Base-by-base conservation (phyloP, 1,140 invertebrate genomes). In the Drosophila subpulchrella region DNA sequence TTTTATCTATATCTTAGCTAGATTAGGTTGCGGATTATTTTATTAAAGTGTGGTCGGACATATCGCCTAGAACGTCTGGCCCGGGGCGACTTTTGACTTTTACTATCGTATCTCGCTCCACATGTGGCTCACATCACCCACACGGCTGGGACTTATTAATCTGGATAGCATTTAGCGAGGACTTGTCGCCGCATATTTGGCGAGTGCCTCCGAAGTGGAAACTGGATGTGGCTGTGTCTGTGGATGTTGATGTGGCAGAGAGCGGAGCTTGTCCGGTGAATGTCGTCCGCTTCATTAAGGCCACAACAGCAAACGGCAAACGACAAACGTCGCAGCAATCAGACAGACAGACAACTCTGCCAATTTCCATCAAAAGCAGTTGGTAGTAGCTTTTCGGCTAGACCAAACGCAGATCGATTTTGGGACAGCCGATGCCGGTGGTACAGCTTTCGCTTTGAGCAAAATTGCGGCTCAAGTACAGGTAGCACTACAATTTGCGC, bases 401-500 rank as follows among this genome's bases (percentile, higher is more conserved):
- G 76, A 79, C 78, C 62, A 82, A 88, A 79, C 61, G 60, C 30
- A 72, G 75, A 71, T 85, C 78, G 78, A 81, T 73, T 75, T 80
- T 75, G 50, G 53, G 27, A 15, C 32, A 7, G 32, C 6, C 24
- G 62, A 13, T 30, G 8, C 13, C 10, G 34, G 39, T n/a, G 32
- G 13, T 32, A 17, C 27, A 34, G 82, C 82, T 83, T 88, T 88
- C 79, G 83, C 82, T 72, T 76, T 79, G 71, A 44, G 73, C 42
- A 51, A 56, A 24, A 65, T 58, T 60, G 51, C 56, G 42, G 59
- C 38, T 59, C 41, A 57, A 39, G 77, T 63, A 75, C 81, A 89
- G 80, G 84, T 85, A 85, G 82, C 82, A 82, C 85, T 89, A 89
- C 84, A 89, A 89, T 89, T 89, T 89, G 84, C 84, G 84, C 84